Evolutionary conservation across 2,888 invertebrate genomes (phyloP).

Genomic region (Ichneumon xanthorius): DNA sequence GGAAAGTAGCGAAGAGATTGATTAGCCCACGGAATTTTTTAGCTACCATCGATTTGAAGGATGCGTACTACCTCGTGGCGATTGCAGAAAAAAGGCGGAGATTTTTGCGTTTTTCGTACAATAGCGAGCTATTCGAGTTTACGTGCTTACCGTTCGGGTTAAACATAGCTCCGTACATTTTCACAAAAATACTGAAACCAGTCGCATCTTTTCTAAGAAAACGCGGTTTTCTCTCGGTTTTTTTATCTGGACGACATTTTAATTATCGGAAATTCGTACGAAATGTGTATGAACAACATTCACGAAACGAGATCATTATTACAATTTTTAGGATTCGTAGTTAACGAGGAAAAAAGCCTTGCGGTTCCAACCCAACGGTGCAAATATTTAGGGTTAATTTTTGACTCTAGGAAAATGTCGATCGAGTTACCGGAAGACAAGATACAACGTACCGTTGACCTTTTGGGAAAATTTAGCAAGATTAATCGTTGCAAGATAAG

Average conservation of each 20-base stretch:
- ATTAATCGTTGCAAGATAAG: neutral
- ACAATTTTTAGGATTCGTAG: slow-evolving; percentile 65
- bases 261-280: slow-evolving; percentile 21
- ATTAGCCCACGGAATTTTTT: neutral
- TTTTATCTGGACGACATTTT: neutral
- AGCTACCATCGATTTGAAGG: neutral
- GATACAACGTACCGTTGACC: neutral
- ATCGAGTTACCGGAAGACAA: slow-evolving; percentile 9
- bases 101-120: slow-evolving; percentile 68
- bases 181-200: slow-evolving; percentile 72
- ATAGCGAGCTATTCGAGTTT: slow-evolving; percentile 66
- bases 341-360: slow-evolving; percentile 66
- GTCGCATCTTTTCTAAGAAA: slow-evolving; percentile 55
- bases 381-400: slow-evolving; percentile 65
- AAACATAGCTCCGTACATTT: slow-evolving; percentile 70
- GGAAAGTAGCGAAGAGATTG: slow-evolving; percentile 23
- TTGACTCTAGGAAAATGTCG: slow-evolving; percentile 48
- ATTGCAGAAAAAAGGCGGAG: slow-evolving; percentile 62
- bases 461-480: neutral
- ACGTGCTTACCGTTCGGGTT: slow-evolving; percentile 70
- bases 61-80: slow-evolving; percentile 35
- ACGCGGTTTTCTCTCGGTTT: slow-evolving; percentile 6
- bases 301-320: slow-evolving; percentile 54
- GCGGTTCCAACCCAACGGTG: slow-evolving; percentile 51
- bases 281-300: slow-evolving; percentile 46